Conservation (phyloP, 1,140 invertebrate species). For the Drosophila carrolli region DNA sequence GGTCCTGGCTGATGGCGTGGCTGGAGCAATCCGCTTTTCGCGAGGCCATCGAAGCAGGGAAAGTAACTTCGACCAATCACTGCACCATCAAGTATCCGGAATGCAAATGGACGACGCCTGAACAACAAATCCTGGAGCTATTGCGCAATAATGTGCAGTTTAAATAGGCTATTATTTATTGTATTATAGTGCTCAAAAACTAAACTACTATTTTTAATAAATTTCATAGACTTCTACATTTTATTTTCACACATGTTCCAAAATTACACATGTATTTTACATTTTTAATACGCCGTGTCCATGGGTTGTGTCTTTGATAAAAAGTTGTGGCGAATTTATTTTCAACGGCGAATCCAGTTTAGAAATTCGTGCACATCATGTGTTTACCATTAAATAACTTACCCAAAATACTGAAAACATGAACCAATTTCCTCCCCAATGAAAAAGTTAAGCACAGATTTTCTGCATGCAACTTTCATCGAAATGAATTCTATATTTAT, state of each 20-base stretch:
- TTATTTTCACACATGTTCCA: not conserved
- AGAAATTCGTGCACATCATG: not conserved
- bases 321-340: not conserved
- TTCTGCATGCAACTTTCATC: slow-evolving; percentile 61
- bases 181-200: not conserved
- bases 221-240: not conserved
- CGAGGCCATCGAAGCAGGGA: slow-evolving; percentile 58
- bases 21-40: slow-evolving; percentile 52
- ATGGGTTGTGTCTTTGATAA: slow-evolving; percentile 3
- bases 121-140: slow-evolving; percentile 48
- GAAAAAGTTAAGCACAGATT: not conserved
- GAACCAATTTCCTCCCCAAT: not conserved
- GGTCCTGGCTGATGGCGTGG: slow-evolving; percentile 57
- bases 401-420: not conserved
- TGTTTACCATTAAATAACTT: too few relatives aligned
- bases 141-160: slow-evolving; percentile 62
- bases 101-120: slow-evolving; percentile 65
- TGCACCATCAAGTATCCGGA: slow-evolving; percentile 57
- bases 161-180: slow-evolving; percentile 16
- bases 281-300: not conserved
- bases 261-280: not conserved
- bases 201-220: not conserved
- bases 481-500: slow-evolving; percentile 67
- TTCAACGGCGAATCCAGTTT: not conserved
- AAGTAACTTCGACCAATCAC: slow-evolving; percentile 1